Percentiles rank a stretch among this genome's conserved stretches.
Evolutionary conservation across 2,113 vertebrate genomes (phyloP).

Genomic region (Misgurnus mizolepis): DNA sequence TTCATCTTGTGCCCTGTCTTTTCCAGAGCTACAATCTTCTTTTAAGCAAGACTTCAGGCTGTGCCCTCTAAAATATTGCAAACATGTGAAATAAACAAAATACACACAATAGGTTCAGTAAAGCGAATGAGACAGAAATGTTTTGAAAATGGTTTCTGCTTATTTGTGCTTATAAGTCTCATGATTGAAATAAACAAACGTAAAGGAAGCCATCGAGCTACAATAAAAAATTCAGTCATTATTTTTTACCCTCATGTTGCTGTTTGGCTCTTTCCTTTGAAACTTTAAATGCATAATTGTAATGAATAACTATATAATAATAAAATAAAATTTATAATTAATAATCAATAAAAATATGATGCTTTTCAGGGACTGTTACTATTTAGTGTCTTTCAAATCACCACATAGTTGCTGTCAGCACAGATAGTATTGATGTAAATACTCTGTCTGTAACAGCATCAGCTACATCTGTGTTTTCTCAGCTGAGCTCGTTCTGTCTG

Average conservation of each 20-base stretch:
- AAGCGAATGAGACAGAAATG: not conserved
- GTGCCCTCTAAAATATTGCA: not conserved
- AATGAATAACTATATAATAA: no score
- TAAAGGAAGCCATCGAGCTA: not conserved
- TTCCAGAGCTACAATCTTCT: not conserved
- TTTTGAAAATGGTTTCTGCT: no score
- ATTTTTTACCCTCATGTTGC: not conserved
- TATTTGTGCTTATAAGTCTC: not conserved
- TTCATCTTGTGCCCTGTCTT: not conserved
- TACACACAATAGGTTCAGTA: not conserved
- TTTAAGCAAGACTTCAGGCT: not conserved
- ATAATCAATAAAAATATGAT: not conserved
- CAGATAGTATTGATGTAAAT: conserved; percentile 67
- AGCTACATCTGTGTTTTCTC: conserved; percentile 71
- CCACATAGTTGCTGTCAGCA: conserved; percentile 13
- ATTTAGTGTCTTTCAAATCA: conserved; percentile 41
- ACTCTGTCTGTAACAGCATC: conserved; percentile 50
- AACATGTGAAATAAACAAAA: not conserved
- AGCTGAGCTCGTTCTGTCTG: conserved; percentile 64
- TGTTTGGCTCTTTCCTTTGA: no score
- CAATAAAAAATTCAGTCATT: not conserved
- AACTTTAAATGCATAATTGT: no score
- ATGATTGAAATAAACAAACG: not conserved
- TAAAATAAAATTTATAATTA: not conserved
- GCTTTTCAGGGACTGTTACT: not conserved